phyloP scores from a whole-genome alignment of 2,797 vertebrate species.

The Premnoplex brunnescens region DNA sequence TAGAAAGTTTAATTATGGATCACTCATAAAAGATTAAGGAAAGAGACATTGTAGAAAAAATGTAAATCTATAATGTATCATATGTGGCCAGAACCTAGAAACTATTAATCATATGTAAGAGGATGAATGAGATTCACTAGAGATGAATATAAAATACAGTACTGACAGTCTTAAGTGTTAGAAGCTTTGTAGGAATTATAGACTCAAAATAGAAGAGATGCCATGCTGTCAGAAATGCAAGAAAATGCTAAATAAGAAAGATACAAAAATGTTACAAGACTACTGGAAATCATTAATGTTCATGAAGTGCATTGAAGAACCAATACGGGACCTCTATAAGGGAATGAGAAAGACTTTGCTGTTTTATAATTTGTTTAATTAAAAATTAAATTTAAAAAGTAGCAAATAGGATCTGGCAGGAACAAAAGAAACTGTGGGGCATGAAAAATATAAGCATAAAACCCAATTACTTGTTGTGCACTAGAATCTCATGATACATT shows the following conservation, averaged over 20 bases:
- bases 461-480: background rate
- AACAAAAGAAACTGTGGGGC: background rate
- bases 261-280: background rate
- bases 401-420: background rate
- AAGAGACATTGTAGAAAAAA: background rate
- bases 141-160: background rate
- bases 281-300: background rate
- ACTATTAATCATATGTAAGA: background rate
- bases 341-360: background rate
- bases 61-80: background rate
- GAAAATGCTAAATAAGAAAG: background rate
- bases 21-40: background rate
- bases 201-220: background rate
- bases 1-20: background rate
- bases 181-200: background rate
- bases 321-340: background rate
- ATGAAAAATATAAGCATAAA: conserved; percentile 23
- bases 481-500: background rate
- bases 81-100: background rate
- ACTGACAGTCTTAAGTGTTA: background rate
- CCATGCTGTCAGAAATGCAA: background rate
- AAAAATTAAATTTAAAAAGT: background rate
- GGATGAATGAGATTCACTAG: background rate
- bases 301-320: background rate
- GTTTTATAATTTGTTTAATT: background rate